Conservation (phyloP, 2,113 vertebrate genomes). For the Stegostoma tigrinum region DNA sequence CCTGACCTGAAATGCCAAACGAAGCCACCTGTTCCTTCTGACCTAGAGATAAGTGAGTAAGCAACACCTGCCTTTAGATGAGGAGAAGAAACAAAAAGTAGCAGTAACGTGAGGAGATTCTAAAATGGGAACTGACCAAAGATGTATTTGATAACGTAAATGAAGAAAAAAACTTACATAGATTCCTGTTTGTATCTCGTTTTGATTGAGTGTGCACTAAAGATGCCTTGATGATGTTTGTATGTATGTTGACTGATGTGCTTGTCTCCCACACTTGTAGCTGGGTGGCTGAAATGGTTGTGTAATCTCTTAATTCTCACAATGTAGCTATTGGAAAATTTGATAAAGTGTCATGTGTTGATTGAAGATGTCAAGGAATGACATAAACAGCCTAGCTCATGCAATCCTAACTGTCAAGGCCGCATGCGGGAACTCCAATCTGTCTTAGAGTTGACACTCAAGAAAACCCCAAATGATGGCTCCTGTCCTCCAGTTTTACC, state of each 20-base stretch:
- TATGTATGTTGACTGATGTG: neutral
- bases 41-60: neutral
- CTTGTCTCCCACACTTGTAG: neutral
- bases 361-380: neutral
- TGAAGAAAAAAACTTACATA: neutral
- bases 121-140: neutral
- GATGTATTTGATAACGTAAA: neutral
- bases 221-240: neutral
- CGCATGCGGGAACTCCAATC: slow-evolving; percentile 52
- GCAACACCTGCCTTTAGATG: neutral
- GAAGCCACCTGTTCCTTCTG: neutral
- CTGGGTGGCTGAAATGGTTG: neutral
- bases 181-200: neutral
- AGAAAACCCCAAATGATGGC: slow-evolving; percentile 72
- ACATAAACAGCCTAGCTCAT: neutral
- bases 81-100: neutral
- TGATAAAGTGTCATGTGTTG: neutral
- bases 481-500: slow-evolving; percentile 74
- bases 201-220: neutral
- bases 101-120: neutral
- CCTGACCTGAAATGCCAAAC: neutral
- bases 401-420: slow-evolving; percentile 31
- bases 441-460: slow-evolving; percentile 76
- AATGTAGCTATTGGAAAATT: neutral
- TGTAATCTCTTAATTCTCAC: neutral